Evolutionary conservation across 2,888 invertebrate species (phyloP).

Genomic region (Ichneumoninae sp.): DNA sequence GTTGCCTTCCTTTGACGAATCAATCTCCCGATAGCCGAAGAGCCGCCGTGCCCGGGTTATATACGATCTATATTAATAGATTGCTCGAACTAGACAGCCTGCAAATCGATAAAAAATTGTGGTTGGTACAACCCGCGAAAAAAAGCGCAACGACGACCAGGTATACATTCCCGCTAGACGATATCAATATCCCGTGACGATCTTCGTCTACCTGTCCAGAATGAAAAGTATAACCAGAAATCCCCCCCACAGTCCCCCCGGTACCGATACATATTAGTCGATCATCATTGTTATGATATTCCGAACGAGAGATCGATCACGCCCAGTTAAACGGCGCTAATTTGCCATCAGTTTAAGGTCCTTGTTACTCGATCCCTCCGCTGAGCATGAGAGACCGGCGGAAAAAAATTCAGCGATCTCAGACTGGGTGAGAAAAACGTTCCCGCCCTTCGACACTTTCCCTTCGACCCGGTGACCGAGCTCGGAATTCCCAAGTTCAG

Average conservation of each 20-base stretch:
- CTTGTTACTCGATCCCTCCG: slow-evolving; percentile 37
- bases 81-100: slow-evolving; percentile 44
- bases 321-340: slow-evolving; percentile 61
- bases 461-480: slow-evolving; percentile 47
- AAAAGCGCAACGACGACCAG: slow-evolving; percentile 74
- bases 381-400: slow-evolving; percentile 17
- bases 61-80: slow-evolving; percentile 64
- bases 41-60: slow-evolving; percentile 8
- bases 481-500: slow-evolving; percentile 66
- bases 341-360: slow-evolving; percentile 63
- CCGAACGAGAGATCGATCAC: slow-evolving; percentile 64
- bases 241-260: slow-evolving; percentile 43
- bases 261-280: slow-evolving; percentile 60
- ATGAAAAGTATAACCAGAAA: slow-evolving; percentile 49
- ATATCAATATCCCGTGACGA: slow-evolving; percentile 57
- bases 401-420: slow-evolving; percentile 9
- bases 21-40: slow-evolving; percentile 52
- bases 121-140: slow-evolving; percentile 53
- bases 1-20: slow-evolving; percentile 51
- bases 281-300: slow-evolving; percentile 65
- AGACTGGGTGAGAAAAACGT: slow-evolving; percentile 12
- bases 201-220: slow-evolving; percentile 56
- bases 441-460: slow-evolving; percentile 15
- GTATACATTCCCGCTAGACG: slow-evolving; percentile 60
- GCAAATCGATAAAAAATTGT: slow-evolving; percentile 63